Conservation (phyloP, 2,797 vertebrate genomes). For the Cottoperca gobio region DNA sequence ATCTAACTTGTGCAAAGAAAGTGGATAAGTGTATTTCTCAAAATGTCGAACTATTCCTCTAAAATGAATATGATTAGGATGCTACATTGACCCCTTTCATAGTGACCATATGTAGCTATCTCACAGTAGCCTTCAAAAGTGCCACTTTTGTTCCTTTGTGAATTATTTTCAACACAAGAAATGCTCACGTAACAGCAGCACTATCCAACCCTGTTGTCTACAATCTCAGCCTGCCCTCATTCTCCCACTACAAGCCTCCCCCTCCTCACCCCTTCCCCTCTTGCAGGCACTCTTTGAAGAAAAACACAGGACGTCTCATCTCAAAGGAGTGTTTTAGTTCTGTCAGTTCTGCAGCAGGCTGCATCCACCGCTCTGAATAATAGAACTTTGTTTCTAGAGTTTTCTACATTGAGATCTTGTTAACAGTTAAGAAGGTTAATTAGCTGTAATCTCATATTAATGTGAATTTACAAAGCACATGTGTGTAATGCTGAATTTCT, state of each 20-base stretch:
- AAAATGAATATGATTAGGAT: neutral
- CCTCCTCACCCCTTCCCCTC: conserved; percentile 30
- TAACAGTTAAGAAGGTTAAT: conserved; percentile 46
- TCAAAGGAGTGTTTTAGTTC: conserved; percentile 59
- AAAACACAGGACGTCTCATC: conserved; percentile 62
- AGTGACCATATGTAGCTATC: neutral
- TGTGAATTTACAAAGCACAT: conserved; percentile 3
- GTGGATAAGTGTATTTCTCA: neutral
- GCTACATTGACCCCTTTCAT: neutral
- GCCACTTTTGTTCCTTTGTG: neutral
- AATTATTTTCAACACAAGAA: conserved; percentile 32
- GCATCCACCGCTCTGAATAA: conserved; percentile 34
- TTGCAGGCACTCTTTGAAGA: conserved; percentile 61
- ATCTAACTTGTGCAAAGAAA: neutral
- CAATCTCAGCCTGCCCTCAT: conserved; percentile 29
- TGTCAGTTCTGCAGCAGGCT: conserved; percentile 34
- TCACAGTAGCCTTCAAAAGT: conserved; percentile 1
- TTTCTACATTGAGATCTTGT: conserved; percentile 33
- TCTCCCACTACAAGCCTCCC: conserved; percentile 20
- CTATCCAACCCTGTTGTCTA: conserved; percentile 6
- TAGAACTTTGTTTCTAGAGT: conserved; percentile 36
- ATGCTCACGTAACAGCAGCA: neutral
- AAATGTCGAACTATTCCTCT: neutral
- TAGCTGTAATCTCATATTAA: conserved; percentile 39
- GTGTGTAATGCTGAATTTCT: conserved; percentile 4